A percentile compares a stretch with the other conserved stretches of the same genome.
phyloP scores from a whole-genome alignment of 2,113 vertebrate genomes.

The Percopsis transmontana region DNA sequence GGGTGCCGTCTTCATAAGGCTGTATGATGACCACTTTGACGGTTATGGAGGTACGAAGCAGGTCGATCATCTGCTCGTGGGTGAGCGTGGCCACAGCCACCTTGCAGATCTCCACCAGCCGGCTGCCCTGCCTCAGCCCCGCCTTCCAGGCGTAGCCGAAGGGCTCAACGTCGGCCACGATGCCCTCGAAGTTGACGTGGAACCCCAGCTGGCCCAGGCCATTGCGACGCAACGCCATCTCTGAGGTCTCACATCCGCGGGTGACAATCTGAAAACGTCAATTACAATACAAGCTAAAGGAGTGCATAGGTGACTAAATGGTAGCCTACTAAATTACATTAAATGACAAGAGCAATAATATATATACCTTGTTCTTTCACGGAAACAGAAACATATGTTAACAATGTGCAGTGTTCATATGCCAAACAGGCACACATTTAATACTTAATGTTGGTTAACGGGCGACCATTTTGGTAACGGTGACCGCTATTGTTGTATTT shows the following conservation, averaged over 20 bases:
- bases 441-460: no score
- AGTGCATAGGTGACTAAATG: no score
- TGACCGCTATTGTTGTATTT: no score
- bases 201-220: constrained; percentile 94
- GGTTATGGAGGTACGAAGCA: constrained; percentile 88
- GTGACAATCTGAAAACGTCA: constrained; percentile 83
- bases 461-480: no score
- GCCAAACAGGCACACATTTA: no score
- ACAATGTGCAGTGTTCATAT: neutral
- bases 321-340: neutral
- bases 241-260: constrained; percentile 92
- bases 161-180: constrained; percentile 95
- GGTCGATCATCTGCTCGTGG: constrained; percentile 97
- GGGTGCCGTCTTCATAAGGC: constrained; percentile 90
- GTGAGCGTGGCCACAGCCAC: constrained; percentile 94
- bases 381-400: no score
- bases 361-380: no score
- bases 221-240: constrained; percentile 92
- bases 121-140: constrained; percentile 91
- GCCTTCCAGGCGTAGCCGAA: constrained; percentile 98
- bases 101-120: constrained; percentile 96
- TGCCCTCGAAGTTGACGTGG: constrained; percentile 97
- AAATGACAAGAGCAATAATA: constrained; percentile 13
- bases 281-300: no score
- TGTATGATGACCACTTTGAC: constrained; percentile 97